Base-by-base conservation (phyloP, 2,113 vertebrate genomes). In the Datnioides undecimradiatus region DNA sequence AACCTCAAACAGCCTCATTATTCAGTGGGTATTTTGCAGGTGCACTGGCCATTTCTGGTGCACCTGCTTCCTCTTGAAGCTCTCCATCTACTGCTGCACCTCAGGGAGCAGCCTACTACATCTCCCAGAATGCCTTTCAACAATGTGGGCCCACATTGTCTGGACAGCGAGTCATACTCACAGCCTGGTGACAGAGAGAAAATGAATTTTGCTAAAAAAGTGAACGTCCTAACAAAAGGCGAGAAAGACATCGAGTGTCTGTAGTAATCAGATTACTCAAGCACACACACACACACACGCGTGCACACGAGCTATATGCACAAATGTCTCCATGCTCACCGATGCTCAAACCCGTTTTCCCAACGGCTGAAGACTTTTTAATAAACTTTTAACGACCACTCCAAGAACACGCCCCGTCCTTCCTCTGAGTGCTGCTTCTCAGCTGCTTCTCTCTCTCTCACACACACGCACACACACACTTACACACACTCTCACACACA, bases 371-470 rank as follows among this genome's bases (percentile, higher is more conserved):
- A 52, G 88, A 92, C 90, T 92, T 93, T 92, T 93, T 91, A 95
- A 95, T 95, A 92, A 94, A 94, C 84, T 95, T 96, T 96, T 96
- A 96, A 96, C 94, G 94, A 93, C 92, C 92, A 93, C 93, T 84
- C 81, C 72, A 87, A 80, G 87, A 94, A 93, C 91, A 94, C 94
- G 75, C 80, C 90, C 90, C 82, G 52, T 93, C 88, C 93, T 91
- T 93, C 88, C 93, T 91, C 90, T 87, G 88, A 95, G 95, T 74
- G 91, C 86, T 95, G 92, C 95, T 95, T 55, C 75, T 69, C 40
- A 66, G 46, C 52, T 33, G 16, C 40, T 63, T 29, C 41, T 64
- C 69, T 51, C 45, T 46, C 45, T 45, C 65, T 46, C 34, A 88
- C 92, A 43, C 52, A 46, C 65, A 36, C 73, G 62, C 69, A 46